Evolutionary conservation across 2,888 invertebrate genomes (phyloP).

Genomic region (Cerceris rybyensis): DNA sequence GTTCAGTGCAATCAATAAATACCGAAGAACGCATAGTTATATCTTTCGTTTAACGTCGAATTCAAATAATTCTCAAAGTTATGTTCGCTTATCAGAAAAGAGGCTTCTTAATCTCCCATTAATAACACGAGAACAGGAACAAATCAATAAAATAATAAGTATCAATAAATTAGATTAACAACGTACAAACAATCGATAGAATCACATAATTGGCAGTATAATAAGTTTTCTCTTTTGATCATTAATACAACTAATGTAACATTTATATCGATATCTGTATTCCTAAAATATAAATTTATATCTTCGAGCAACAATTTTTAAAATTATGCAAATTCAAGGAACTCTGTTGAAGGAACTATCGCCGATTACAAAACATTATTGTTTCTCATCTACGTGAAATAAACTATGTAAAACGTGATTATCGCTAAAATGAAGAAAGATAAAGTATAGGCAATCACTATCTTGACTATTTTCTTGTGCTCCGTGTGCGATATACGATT

Average conservation of each 20-base stretch:
- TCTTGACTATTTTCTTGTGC: constrained; percentile 82
- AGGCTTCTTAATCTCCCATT: background rate
- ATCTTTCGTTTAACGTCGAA: constrained; percentile 2
- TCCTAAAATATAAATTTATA: background rate
- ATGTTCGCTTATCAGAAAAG: background rate
- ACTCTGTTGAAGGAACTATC: background rate
- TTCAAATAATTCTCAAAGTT: background rate
- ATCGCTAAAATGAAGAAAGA: constrained; percentile 83
- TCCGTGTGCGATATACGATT: constrained; percentile 76
- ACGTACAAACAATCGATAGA: constrained; percentile 13
- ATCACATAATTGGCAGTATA: constrained; percentile 18
- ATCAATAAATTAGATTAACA: constrained; percentile 26
- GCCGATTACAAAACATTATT: background rate
- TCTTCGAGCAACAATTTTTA: background rate
- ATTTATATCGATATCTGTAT: background rate
- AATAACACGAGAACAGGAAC: constrained; percentile 22
- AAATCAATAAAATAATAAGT: constrained; percentile 7
- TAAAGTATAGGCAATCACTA: constrained; percentile 84
- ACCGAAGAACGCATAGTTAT: constrained; percentile 27
- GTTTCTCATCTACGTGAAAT: constrained; percentile 81
- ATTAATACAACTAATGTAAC: background rate
- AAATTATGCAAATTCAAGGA: background rate
- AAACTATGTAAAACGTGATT: constrained; percentile 84
- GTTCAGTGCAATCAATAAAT: constrained; percentile 47
- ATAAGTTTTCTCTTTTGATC: constrained; percentile 3